Conservation (phyloP, 2,113 vertebrate species). For the Stegostoma tigrinum region DNA sequence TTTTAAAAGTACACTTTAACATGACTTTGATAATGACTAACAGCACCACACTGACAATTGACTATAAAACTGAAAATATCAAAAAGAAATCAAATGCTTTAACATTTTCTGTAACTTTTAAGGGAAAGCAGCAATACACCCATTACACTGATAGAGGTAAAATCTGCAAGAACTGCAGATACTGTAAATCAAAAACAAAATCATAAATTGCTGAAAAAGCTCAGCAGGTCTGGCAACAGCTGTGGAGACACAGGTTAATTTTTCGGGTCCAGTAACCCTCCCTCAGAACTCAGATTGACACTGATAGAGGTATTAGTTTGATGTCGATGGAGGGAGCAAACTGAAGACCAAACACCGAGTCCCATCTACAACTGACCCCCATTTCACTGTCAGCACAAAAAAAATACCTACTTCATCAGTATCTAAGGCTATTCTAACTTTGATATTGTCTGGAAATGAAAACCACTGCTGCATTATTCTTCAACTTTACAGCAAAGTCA, state of each 20-base stretch:
- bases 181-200: no score
- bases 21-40: neutral
- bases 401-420: neutral
- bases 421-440: neutral
- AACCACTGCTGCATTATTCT: neutral
- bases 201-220: no score
- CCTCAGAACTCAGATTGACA: no score
- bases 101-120: neutral
- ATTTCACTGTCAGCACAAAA: neutral
- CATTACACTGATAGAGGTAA: neutral
- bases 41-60: neutral
- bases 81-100: neutral
- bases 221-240: no score
- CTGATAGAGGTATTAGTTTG: neutral
- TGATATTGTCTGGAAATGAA: neutral
- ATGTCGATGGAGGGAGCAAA: neutral
- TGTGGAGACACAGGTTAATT: no score
- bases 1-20: neutral
- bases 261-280: no score
- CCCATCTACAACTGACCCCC: neutral
- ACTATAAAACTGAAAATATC: neutral
- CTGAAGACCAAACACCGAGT: neutral
- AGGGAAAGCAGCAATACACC: conserved; percentile 19
- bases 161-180: no score
- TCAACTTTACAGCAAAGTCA: neutral